A percentile compares a stretch with the other conserved stretches of the same genome.
These are phyloP conservation scores for Cacatua alba DNA, from an alignment of 2,113 vertebrate genomes.

Conservation along the genomic window DNA sequence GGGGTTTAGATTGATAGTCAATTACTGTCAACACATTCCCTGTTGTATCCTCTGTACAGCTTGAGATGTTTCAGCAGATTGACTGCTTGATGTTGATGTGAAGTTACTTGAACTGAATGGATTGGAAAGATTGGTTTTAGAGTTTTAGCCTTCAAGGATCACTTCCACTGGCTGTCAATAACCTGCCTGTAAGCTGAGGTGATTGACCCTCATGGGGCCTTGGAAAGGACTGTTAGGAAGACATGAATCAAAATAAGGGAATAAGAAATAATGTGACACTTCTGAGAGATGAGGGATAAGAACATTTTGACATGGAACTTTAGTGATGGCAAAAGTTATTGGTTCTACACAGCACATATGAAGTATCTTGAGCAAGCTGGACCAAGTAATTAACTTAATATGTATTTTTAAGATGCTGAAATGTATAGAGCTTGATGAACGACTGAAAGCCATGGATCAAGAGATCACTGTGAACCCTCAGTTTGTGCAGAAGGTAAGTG, in stretches of 20 bases:
- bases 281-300: not conserved
- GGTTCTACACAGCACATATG: fast-evolving
- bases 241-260: not conserved
- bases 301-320: not conserved
- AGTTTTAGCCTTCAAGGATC: not conserved
- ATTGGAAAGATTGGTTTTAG: not conserved
- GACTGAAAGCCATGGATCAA: constrained; percentile 99
- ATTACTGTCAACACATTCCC: fast-evolving
- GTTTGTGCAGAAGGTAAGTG: constrained; percentile 96
- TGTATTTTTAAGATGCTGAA: constrained; percentile 90
- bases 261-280: not conserved
- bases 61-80: not conserved
- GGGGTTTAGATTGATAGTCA: not conserved
- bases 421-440: constrained; percentile 98
- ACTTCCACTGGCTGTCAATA: not conserved
- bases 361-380: not conserved
- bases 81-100: not conserved
- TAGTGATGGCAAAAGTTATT: not conserved
- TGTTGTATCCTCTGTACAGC: not conserved
- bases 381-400: not conserved
- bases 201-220: not conserved
- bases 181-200: not conserved
- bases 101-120: not conserved
- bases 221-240: not conserved
- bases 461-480: constrained; percentile 99